These are phyloP conservation scores for Liposcelis brunnea DNA, from an alignment of 2,888 invertebrate species.

Conservation along the genomic window DNA sequence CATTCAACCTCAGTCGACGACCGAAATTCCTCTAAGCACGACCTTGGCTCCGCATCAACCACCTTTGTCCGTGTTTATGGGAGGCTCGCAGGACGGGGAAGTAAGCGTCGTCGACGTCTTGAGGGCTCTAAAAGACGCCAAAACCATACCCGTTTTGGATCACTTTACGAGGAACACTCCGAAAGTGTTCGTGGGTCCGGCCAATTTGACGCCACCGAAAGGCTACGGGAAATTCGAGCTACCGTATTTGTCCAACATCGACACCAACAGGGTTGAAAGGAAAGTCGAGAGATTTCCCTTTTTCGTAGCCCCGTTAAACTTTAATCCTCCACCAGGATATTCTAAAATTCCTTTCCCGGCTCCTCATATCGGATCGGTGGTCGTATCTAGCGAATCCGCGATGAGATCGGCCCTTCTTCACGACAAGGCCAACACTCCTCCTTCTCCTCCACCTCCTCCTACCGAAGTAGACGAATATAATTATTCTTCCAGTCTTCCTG, in stretches of 20 bases:
- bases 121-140: slow-evolving; percentile 46
- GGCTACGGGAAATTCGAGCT: slow-evolving; percentile 66
- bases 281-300: slow-evolving; percentile 61
- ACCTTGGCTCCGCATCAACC: slow-evolving; percentile 53
- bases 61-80: slow-evolving; percentile 63
- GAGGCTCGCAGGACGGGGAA: slow-evolving; percentile 28
- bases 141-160: slow-evolving; percentile 60
- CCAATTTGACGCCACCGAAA: slow-evolving; percentile 47
- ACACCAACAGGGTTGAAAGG: slow-evolving; percentile 45
- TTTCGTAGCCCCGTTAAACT: slow-evolving; percentile 72
- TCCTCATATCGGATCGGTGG: slow-evolving; percentile 73
- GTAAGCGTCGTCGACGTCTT: slow-evolving; percentile 53
- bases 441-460: slow-evolving; percentile 13
- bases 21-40: slow-evolving; percentile 12
- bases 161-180: slow-evolving; percentile 50
- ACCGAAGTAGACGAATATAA: slow-evolving; percentile 2
- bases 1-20: background rate
- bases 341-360: slow-evolving; percentile 73
- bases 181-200: slow-evolving; percentile 66
- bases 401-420: slow-evolving; percentile 12
- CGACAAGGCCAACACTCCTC: slow-evolving; percentile 12
- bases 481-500: too few relatives aligned
- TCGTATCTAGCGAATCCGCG: slow-evolving; percentile 29
- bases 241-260: slow-evolving; percentile 60
- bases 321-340: slow-evolving; percentile 66